Evolutionary conservation across 2,113 vertebrate genomes (phyloP), one percentile per base, ranked within the genome.

Genomic region (Rousettus leschenaultii): DNA sequence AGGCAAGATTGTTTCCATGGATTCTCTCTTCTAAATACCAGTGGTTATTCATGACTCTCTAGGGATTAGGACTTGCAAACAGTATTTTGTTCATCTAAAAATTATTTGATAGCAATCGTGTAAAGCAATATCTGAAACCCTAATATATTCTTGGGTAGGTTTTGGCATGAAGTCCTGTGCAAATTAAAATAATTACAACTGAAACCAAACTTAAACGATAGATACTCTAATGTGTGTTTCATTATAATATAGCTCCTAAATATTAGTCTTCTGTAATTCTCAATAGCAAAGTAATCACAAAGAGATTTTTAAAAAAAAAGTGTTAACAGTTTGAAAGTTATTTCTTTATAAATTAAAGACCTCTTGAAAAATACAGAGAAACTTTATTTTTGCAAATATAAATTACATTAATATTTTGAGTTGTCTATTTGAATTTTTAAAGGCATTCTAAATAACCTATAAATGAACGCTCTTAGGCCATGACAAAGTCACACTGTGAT

Each of bases 31-130:
- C 63, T 96, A 82, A 97, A 97, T 96, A 95, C 30, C 95, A 97
- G 96, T 75, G 89, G 90, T 83, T 96, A 97, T 90, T 96, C 97
- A 86, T 93, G 96, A 89, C 86, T 97, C 30, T 97, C 89, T 85
- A 97, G 96, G 80, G 88, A 97, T 68, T 70, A 96, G 96, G 93
- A 97, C 68, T 96, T 98, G 88, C 74, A 98, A 98, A 96, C 74
- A 95, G 91, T 97, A 57, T 98, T 98, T 98, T 98, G 93, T 96
- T 98, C 93, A 98, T 97, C 90, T 97, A 98, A 97, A 85, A 95
- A 97, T 95, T 96, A 45, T 97, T 98, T 96, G 82, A 93, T 96
- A 86, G 92, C 97, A 98, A 98, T 96, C 95, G 95, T 95, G 33
- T 97, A 98, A 98, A 97, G 88, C 12, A 33, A 14, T 85, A 97